Percentiles rank a stretch among this genome's conserved stretches.
Evolutionary conservation across 2,888 invertebrate species (phyloP).

Genomic region (Megaustenia siamemsis): DNA sequence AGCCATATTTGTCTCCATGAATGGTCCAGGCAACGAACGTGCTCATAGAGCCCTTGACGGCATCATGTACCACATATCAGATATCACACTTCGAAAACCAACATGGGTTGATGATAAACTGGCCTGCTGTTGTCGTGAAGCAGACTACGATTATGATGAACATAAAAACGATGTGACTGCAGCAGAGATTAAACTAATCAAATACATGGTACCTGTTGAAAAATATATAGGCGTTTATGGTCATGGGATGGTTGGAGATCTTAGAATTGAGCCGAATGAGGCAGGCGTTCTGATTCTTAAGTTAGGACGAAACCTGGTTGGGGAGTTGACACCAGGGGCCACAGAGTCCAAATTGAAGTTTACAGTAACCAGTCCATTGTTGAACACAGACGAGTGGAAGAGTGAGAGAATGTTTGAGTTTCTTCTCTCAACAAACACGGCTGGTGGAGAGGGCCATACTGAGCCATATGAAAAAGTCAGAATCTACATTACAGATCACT

Average conservation of each 20-base stretch:
- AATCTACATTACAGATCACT: conserved; percentile 20
- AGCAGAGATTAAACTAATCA: not conserved
- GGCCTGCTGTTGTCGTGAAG: conserved; percentile 29
- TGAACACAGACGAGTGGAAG: conserved; percentile 37
- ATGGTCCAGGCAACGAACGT: conserved; percentile 48
- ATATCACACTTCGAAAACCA: conserved; percentile 33
- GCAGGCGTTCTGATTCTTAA: conserved; percentile 28
- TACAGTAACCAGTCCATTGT: not conserved
- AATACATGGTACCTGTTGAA: conserved; percentile 35
- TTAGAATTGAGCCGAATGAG: conserved; percentile 23
- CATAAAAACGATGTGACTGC: conserved; percentile 31
- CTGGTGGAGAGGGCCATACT: not conserved
- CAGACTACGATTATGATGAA: conserved; percentile 43
- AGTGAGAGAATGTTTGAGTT: conserved; percentile 40
- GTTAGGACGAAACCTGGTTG: conserved; percentile 28
- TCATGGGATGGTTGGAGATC: conserved; percentile 42
- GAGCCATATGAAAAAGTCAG: conserved; percentile 25
- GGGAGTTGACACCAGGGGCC: conserved; percentile 30
- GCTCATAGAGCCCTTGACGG: conserved; percentile 18
- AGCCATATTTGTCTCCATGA: conserved; percentile 49
- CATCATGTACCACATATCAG: conserved; percentile 46
- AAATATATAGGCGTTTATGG: conserved; percentile 41
- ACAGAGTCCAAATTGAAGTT: conserved; percentile 34
- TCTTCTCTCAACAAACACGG: not conserved
- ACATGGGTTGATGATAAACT: conserved; percentile 49